These are phyloP conservation scores for Trogon surrucura DNA, from an alignment of 2,113 vertebrate genomes.

Conservation along the genomic window DNA sequence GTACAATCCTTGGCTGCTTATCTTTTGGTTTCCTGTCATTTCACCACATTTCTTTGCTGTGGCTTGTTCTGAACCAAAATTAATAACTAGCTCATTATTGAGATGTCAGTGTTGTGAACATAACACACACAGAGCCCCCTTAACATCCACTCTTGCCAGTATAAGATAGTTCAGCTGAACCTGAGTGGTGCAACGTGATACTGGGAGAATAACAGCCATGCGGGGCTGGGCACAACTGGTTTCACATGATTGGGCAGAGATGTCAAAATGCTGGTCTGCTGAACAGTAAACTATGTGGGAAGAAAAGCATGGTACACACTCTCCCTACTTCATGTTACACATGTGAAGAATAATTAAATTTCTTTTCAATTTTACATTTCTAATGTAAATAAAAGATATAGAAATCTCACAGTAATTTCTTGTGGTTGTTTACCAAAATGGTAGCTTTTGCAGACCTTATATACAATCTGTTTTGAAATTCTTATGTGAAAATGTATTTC, in stretches of 20 bases:
- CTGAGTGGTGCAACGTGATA: rapidly evolving
- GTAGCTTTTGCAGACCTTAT: not conserved
- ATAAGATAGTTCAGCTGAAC: not conserved
- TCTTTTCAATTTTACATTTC: not conserved
- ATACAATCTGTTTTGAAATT: not conserved
- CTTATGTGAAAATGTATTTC: not conserved
- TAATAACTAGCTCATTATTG: not conserved
- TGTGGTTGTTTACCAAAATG: not conserved
- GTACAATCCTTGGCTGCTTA: not conserved
- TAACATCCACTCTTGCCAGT: not conserved
- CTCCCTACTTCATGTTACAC: not conserved
- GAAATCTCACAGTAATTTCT: not conserved
- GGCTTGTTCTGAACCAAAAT: not conserved
- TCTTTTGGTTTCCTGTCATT: not conserved
- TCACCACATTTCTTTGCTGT: not conserved
- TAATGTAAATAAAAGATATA: not conserved
- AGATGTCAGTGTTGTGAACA: not conserved
- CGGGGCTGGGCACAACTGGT: not conserved
- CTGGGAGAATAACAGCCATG: not conserved
- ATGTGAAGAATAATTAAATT: not conserved
- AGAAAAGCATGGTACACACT: not conserved
- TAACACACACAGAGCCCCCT: not conserved
- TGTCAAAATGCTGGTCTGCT: not conserved
- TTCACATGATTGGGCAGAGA: not conserved
- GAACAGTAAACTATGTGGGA: not conserved